phyloP scores from a whole-genome alignment of 2,113 vertebrate genomes.

The Synchiropus splendidus region DNA sequence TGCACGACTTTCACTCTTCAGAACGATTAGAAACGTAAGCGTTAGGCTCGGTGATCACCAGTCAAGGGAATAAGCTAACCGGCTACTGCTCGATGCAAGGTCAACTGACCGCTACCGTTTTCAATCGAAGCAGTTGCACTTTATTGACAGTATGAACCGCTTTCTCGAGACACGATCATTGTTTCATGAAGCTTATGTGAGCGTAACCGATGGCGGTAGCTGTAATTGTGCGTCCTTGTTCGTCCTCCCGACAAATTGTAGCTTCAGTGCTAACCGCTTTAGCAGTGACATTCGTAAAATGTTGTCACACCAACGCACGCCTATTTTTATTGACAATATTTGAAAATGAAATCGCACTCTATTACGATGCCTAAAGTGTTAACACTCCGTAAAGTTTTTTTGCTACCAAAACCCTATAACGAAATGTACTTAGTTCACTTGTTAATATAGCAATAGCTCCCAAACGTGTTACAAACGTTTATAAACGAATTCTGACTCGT shows the following conservation, averaged over 20 bases:
- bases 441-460: too few species aligned
- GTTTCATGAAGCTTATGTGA: background rate
- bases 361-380: too few species aligned
- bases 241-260: conserved; percentile 12
- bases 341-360: too few species aligned
- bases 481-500: background rate
- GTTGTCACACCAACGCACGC: too few species aligned
- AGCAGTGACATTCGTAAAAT: conserved; percentile 12
- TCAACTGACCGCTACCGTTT: conserved; percentile 20
- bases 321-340: too few species aligned
- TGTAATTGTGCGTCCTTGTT: conserved; percentile 6
- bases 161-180: fast-evolving
- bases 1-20: background rate
- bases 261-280: conserved; percentile 10
- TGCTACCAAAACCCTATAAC: too few species aligned
- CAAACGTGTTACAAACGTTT: too few species aligned
- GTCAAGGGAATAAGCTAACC: background rate
- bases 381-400: too few species aligned
- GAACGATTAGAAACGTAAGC: background rate
- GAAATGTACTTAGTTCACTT: too few species aligned
- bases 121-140: too few species aligned
- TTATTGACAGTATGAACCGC: fast-evolving
- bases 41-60: background rate
- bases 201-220: background rate
- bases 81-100: conserved; percentile 45